These are phyloP conservation scores for Harpalus rufipes DNA, from an alignment of 2,888 invertebrate genomes.

Conservation along the genomic window DNA sequence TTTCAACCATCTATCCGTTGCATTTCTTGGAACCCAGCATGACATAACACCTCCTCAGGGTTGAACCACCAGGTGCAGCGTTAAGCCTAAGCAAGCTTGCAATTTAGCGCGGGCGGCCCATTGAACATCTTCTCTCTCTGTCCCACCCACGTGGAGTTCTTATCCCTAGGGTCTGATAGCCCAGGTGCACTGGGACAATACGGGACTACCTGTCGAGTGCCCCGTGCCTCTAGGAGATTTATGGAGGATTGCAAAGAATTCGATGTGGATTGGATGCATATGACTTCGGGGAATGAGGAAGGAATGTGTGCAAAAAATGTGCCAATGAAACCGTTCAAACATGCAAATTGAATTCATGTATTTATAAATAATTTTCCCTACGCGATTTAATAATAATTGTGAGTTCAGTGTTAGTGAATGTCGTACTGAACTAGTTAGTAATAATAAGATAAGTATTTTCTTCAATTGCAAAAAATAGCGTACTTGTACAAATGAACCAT, in stretches of 20 bases:
- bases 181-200: constrained; percentile 27
- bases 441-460: no score
- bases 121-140: not conserved
- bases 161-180: constrained; percentile 20
- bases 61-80: constrained; percentile 26
- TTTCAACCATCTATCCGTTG: not conserved
- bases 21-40: constrained; percentile 10
- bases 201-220: constrained; percentile 28
- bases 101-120: constrained; percentile 49
- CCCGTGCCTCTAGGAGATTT: constrained; percentile 45
- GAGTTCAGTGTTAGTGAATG: no score
- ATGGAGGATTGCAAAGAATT: not conserved
- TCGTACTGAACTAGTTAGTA: no score
- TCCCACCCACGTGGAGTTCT: not conserved
- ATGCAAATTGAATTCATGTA: no score
- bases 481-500: no score
- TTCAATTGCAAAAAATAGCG: no score
- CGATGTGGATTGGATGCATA: no score
- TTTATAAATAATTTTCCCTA: no score
- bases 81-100: constrained; percentile 1
- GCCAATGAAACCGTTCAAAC: not conserved
- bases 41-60: constrained; percentile 35
- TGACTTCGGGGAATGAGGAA: constrained; percentile 31
- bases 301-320: constrained; percentile 17
- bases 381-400: no score